phyloP scores from a whole-genome alignment of 2,888 invertebrate genomes.

The Subacronicta megacephala region DNA sequence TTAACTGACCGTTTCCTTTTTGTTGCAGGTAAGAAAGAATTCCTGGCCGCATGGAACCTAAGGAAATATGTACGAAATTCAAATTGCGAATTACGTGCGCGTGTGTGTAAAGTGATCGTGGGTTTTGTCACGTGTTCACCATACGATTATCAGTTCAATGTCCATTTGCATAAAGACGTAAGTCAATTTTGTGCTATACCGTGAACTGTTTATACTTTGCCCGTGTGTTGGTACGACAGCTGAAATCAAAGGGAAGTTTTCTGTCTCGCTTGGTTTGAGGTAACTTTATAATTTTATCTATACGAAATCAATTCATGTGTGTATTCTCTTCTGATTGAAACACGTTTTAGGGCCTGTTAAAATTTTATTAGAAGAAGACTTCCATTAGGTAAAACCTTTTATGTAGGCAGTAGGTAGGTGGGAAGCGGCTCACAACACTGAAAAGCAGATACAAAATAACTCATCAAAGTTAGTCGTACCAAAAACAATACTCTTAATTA shows the following conservation, averaged over 20 bases:
- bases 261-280: conserved; percentile 56
- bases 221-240: conserved; percentile 76
- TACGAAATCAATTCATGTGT: conserved; percentile 46
- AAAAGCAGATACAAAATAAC: too few relatives aligned
- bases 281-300: conserved; percentile 32
- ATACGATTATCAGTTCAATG: conserved; percentile 80
- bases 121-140: conserved; percentile 76
- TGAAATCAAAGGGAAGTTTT: conserved; percentile 76
- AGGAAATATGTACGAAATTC: conserved; percentile 74
- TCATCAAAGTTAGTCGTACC: too few relatives aligned
- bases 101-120: conserved; percentile 74
- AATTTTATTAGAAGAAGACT: conserved; percentile 4
- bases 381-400: too few relatives aligned
- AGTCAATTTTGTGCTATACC: conserved; percentile 75
- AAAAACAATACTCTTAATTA: too few relatives aligned
- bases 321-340: conserved; percentile 32
- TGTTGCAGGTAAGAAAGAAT: conserved; percentile 84
- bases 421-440: too few relatives aligned
- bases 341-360: conserved; percentile 30
- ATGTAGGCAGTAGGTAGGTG: too few relatives aligned
- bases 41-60: conserved; percentile 55
- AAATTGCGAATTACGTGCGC: conserved; percentile 67
- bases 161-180: conserved; percentile 79
- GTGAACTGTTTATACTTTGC: conserved; percentile 55
- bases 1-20: conserved; percentile 62